These are phyloP conservation scores for Brachionus angularis DNA, from an alignment of 1,140 invertebrate genomes.

Conservation along the genomic window DNA sequence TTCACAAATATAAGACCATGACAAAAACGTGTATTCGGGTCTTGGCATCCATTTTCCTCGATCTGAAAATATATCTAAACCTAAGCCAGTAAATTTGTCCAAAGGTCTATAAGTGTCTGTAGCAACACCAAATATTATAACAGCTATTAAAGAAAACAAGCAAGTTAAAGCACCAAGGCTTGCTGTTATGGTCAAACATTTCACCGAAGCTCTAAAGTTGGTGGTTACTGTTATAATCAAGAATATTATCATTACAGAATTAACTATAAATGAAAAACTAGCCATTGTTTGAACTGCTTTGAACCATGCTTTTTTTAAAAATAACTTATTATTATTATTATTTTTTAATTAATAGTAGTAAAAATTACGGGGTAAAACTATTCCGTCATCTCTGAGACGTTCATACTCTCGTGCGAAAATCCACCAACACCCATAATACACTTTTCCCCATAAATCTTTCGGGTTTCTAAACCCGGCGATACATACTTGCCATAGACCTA, in stretches of 20 bases:
- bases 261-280: slow-evolving; percentile 29
- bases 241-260: slow-evolving; percentile 22
- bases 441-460: slow-evolving; percentile 45
- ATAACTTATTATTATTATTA: not conserved
- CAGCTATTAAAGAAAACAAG: slow-evolving; percentile 24
- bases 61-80: slow-evolving; percentile 31
- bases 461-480: slow-evolving; percentile 45
- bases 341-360: not conserved
- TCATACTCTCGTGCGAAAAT: slow-evolving; percentile 46
- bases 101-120: slow-evolving; percentile 32
- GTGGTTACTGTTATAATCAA: slow-evolving; percentile 6
- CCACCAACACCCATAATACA: slow-evolving; percentile 48
- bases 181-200: slow-evolving; percentile 26
- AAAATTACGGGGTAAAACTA: slow-evolving; percentile 34
- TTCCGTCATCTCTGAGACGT: slow-evolving; percentile 15
- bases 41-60: slow-evolving; percentile 44
- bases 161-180: slow-evolving; percentile 22
- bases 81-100: slow-evolving; percentile 24
- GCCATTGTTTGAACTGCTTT: slow-evolving; percentile 43
- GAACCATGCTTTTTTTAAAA: slow-evolving; percentile 25
- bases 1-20: slow-evolving; percentile 40
- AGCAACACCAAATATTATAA: slow-evolving; percentile 28
- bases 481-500: slow-evolving; percentile 47
- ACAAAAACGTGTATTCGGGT: slow-evolving; percentile 41
- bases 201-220: slow-evolving; percentile 33